Evolutionary conservation across 2,888 invertebrate genomes (phyloP), one percentile per base, ranked within the genome.

Genomic region (Arctia plantaginis): DNA sequence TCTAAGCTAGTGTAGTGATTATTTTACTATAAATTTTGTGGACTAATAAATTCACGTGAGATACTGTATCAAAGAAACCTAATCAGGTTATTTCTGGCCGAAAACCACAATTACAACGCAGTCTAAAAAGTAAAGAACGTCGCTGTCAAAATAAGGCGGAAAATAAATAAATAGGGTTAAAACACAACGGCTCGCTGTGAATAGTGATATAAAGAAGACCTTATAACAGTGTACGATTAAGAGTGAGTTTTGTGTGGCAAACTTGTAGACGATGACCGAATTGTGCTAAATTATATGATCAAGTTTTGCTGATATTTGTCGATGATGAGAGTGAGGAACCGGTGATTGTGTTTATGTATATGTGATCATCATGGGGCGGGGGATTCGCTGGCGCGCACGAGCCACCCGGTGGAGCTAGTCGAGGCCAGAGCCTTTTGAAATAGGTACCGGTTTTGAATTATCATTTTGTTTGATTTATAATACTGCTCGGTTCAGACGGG

Each of bases 361-460:
- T 84, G 85, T 85, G 85, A 82, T 89, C 90, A 93, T 85, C 90
- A 94, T 95, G 94, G 93, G 92, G 83, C 93, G 93, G 90, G 91
- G 90, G 90, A 91, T 92, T 83, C 87, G 91, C 87, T 92, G 92
- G 88, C 89, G 88, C 89, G 87, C 88, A 84, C 87, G 88, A 87
- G 87, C 89, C 84, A 86, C 86, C 89, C 91, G 92, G 90, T 93
- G 93, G 94, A 94, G 92, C 90, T 89, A 88, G 90, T 90, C 93
- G 93, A 94, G 93, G 93, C 91, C 92, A 90, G 89, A 91, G 90
- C 87, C 92, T 93, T 95, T 94, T 94, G 87, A 93, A 94, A 92
- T 92, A 95, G 94, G 95, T 95, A 95, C 95, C 94, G 94, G 95
- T 95, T 95, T 95, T 94, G 90, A 90, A 91, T 94, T 94, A 94